A percentile compares a stretch with the other conserved stretches of the same genome.
These are phyloP conservation scores for Chloroclysta siterata DNA, from an alignment of 2,888 invertebrate genomes.

Conservation along the genomic window DNA sequence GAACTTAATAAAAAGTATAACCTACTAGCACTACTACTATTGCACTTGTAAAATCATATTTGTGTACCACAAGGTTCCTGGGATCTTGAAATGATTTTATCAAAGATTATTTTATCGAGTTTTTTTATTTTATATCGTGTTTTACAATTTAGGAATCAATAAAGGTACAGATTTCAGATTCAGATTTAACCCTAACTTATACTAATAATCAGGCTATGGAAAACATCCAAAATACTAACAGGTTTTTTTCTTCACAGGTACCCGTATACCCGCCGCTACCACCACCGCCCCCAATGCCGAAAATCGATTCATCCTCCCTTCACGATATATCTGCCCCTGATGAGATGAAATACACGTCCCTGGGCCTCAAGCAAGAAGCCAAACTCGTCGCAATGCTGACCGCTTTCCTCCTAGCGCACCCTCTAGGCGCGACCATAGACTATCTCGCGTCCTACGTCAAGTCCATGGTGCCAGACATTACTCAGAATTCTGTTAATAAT, in stretches of 20 bases:
- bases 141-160: too few relatives aligned
- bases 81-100: too few relatives aligned
- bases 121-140: too few relatives aligned
- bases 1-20: too few relatives aligned
- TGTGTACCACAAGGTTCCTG: too few relatives aligned
- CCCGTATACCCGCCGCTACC: constrained; percentile 50
- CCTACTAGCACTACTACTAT: too few relatives aligned
- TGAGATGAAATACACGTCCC: constrained; percentile 8
- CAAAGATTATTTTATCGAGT: too few relatives aligned
- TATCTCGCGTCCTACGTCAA: constrained; percentile 67
- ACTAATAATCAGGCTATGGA: too few relatives aligned
- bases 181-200: too few relatives aligned
- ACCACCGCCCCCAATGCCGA: constrained; percentile 43
- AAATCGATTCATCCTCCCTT: constrained; percentile 47
- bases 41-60: too few relatives aligned
- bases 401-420: constrained; percentile 72
- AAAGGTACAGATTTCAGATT: too few relatives aligned
- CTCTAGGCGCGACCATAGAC: constrained; percentile 67
- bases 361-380: constrained; percentile 51
- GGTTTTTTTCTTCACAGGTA: constrained; percentile 12
- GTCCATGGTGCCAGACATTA: constrained; percentile 59
- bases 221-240: too few relatives aligned
- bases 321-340: constrained; percentile 44
- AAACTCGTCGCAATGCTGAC: constrained; percentile 73
- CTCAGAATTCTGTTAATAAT: constrained; percentile 55